Evolutionary conservation across 2,888 invertebrate genomes (phyloP).

Genomic region (Candidula unifasciata): DNA sequence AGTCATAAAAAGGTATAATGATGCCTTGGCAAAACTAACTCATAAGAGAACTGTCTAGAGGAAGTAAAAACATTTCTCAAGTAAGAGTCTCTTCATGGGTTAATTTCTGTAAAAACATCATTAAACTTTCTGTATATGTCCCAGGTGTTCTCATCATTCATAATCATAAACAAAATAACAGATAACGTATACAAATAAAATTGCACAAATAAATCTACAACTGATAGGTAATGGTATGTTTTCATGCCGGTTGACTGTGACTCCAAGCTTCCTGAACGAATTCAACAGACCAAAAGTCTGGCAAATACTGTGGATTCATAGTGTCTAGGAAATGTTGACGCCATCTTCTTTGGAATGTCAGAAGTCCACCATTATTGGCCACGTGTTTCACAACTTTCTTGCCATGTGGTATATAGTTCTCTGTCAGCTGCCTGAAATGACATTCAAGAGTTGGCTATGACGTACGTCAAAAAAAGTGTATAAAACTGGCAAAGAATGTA

Average conservation of each 20-base stretch:
- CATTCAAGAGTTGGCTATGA: background rate
- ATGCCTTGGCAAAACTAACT: too few relatives aligned
- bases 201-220: too few relatives aligned
- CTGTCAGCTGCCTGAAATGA: constrained; percentile 67
- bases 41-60: too few relatives aligned
- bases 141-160: too few relatives aligned
- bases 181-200: constrained; percentile 1
- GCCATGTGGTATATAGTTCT: constrained; percentile 76
- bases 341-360: constrained; percentile 86
- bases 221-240: background rate
- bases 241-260: background rate
- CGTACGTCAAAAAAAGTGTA: background rate
- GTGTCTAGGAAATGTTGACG: constrained; percentile 85
- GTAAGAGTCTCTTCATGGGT: too few relatives aligned
- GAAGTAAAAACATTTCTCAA: too few relatives aligned
- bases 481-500: too few relatives aligned
- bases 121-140: too few relatives aligned
- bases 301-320: constrained; percentile 86
- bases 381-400: constrained; percentile 75
- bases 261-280: constrained; percentile 61
- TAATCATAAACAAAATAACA: too few relatives aligned
- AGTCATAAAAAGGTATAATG: too few relatives aligned
- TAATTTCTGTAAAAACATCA: too few relatives aligned
- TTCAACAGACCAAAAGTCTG: constrained; percentile 86
- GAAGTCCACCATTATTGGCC: constrained; percentile 80